Percentiles rank a stretch among this genome's conserved stretches.
phyloP scores from a whole-genome alignment of 2,113 vertebrate genomes.

The Sinocyclocheilus maitianheensis region DNA sequence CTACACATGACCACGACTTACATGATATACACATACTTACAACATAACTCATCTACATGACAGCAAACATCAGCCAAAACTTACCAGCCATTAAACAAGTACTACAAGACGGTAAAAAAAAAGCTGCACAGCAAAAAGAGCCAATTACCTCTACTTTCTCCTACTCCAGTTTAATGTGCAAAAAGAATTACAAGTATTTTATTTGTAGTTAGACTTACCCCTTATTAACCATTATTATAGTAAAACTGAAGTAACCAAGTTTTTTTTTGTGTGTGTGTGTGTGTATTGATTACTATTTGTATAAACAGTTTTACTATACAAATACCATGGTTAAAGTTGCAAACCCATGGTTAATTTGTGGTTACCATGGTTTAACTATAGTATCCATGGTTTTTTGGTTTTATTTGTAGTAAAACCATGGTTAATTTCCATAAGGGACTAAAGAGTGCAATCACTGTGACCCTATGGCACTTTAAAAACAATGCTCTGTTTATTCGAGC shows the following conservation, averaged over 20 bases:
- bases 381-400: no score
- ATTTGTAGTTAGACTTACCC: neutral
- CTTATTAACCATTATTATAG: no score
- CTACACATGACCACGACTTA: neutral
- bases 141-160: neutral
- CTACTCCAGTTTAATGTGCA: neutral
- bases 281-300: no score
- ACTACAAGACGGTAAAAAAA: neutral
- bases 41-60: conserved; percentile 12
- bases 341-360: no score
- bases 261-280: no score
- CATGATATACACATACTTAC: conserved; percentile 18
- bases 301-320: no score
- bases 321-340: no score
- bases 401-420: no score
- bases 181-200: neutral
- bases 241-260: no score
- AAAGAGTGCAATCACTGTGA: neutral
- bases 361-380: no score
- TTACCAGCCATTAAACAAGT: neutral
- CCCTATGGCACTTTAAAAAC: neutral
- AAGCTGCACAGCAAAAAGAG: neutral
- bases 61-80: neutral
- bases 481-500: neutral
- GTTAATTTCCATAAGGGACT: no score